Conservation (phyloP, 1,140 invertebrate genomes). For the Apis mellifera region DNA sequence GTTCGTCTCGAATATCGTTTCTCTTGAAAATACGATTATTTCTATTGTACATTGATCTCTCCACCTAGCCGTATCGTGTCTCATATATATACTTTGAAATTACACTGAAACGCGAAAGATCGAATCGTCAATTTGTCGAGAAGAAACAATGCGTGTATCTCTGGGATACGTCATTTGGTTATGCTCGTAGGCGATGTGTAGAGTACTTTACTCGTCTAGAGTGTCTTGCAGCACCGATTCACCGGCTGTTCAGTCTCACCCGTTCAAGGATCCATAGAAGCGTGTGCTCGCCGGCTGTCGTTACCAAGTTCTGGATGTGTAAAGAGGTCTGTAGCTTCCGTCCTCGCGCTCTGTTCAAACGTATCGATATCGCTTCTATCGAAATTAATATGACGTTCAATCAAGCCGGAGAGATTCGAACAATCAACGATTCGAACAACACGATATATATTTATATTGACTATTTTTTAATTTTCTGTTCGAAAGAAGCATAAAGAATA, state of each 20-base stretch:
- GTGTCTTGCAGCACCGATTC: conserved; percentile 48
- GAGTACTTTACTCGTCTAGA: conserved; percentile 45
- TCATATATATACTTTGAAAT: background rate
- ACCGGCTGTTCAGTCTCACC: conserved; percentile 51
- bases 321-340: conserved; percentile 23
- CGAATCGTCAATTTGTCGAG: background rate
- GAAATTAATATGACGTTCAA: background rate
- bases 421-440: background rate
- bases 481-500: no score
- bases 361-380: conserved; percentile 24
- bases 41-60: no score
- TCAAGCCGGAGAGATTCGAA: background rate
- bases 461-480: no score
- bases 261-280: conserved; percentile 47
- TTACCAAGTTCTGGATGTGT: conserved; percentile 44
- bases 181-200: conserved; percentile 21
- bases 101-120: background rate
- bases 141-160: conserved; percentile 5
- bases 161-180: conserved; percentile 6
- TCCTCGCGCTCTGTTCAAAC: conserved; percentile 29
- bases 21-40: no score
- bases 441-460: no score
- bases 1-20: no score
- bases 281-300: conserved; percentile 41
- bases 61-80: background rate